A percentile compares a stretch with the other conserved stretches of the same genome.
Evolutionary conservation across 2,113 vertebrate genomes (phyloP).

Genomic region (Alectura lathami): DNA sequence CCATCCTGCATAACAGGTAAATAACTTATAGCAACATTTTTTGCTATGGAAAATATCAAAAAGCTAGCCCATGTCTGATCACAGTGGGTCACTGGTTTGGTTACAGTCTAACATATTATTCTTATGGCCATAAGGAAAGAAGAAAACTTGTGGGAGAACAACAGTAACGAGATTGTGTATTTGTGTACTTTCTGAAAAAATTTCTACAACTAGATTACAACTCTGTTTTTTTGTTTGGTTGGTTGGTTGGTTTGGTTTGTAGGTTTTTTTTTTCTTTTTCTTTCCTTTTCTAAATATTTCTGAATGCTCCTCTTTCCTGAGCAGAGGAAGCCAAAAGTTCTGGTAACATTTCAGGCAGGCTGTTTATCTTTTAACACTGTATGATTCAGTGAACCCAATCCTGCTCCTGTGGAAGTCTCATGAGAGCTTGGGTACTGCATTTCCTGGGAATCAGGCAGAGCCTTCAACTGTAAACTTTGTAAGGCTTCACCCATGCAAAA

Average conservation of each 20-base stretch:
- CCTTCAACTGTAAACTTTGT: conserved; percentile 47
- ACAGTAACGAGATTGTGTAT: not conserved
- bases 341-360: conserved; percentile 4
- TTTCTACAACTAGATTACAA: not conserved
- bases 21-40: no score
- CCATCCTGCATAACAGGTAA: not conserved
- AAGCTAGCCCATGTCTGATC: not conserved
- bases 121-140: not conserved
- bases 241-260: no score
- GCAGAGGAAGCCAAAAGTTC: conserved; percentile 28
- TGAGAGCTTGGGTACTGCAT: conserved; percentile 36
- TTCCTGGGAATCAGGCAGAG: conserved; percentile 51
- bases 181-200: not conserved
- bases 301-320: not conserved
- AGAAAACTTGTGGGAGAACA: not conserved
- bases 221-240: not conserved
- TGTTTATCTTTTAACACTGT: conserved; percentile 53
- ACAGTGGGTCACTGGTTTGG: not conserved
- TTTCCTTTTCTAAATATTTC: not conserved
- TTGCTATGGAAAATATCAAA: not conserved
- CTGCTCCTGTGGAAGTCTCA: conserved; percentile 40
- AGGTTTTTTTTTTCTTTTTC: not conserved
- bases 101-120: not conserved
- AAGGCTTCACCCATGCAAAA: conserved; percentile 66
- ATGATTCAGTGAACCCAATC: conserved; percentile 53